A percentile compares a stretch with the other conserved stretches of the same genome.
Evolutionary conservation across 2,113 vertebrate genomes (phyloP).

Genomic region (Rana temporaria): DNA sequence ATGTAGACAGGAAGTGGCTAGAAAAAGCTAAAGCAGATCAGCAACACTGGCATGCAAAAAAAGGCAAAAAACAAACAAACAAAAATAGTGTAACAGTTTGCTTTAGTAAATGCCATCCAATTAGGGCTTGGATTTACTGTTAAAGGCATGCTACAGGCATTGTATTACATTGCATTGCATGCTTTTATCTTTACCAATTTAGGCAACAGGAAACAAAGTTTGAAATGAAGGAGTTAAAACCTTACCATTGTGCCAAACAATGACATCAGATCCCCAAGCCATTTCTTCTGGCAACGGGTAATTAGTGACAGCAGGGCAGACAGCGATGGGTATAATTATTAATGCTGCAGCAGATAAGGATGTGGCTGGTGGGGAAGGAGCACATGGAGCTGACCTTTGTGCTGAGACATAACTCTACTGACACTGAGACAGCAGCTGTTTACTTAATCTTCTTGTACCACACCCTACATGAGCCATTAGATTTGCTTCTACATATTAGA

Average conservation of each 20-base stretch:
- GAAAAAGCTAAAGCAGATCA: too few species aligned
- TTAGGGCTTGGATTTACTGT: too few species aligned
- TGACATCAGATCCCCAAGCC: conserved; percentile 51
- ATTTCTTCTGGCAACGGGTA: conserved; percentile 56
- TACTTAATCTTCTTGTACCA: conserved; percentile 5
- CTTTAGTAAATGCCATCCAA: too few species aligned
- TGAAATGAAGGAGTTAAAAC: conserved; percentile 8
- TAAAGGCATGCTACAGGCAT: too few species aligned
- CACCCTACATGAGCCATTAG: not conserved
- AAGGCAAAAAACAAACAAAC: too few species aligned
- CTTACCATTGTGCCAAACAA: conserved; percentile 19
- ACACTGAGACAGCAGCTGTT: conserved; percentile 10
- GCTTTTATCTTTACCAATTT: too few species aligned
- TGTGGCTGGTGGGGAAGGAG: conserved; percentile 7
- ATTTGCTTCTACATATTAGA: too few species aligned
- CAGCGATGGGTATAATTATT: not conserved
- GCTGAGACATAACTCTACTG: not conserved
- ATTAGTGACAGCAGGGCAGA: conserved; percentile 54
- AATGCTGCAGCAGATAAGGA: conserved; percentile 33
- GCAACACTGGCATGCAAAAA: too few species aligned
- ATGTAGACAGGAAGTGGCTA: too few species aligned
- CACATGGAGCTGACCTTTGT: conserved; percentile 9
- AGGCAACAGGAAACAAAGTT: too few species aligned
- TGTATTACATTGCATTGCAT: too few species aligned
- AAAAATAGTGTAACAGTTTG: too few species aligned